phyloP scores from a whole-genome alignment of 2,797 vertebrate genomes.

The Diglossa cyanea region DNA sequence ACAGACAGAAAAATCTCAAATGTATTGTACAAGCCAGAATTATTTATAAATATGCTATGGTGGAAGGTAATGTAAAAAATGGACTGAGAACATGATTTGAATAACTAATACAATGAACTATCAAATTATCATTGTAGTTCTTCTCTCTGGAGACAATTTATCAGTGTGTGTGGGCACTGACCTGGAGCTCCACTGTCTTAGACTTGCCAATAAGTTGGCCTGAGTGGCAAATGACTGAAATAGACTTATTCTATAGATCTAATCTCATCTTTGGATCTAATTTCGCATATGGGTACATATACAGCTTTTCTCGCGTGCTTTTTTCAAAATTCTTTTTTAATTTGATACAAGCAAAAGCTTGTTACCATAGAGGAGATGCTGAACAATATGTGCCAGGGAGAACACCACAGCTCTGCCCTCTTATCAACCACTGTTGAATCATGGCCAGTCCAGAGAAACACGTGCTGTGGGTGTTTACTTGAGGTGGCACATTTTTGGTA shows the following conservation, averaged over 20 bases:
- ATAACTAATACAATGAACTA: not conserved
- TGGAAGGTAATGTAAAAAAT: not conserved
- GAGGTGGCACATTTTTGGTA: not conserved
- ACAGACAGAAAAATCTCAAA: not conserved
- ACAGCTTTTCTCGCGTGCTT: not conserved
- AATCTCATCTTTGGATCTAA: not conserved
- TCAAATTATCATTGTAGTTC: not conserved
- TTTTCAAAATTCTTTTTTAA: not conserved
- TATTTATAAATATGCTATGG: not conserved
- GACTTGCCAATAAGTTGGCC: not conserved
- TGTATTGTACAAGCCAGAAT: not conserved
- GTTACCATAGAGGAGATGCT: not conserved
- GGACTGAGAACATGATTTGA: not conserved
- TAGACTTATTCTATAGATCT: not conserved
- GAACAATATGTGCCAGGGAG: not conserved
- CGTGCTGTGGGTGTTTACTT: not conserved
- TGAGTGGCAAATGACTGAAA: not conserved
- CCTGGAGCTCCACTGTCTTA: not conserved
- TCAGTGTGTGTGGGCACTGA: not conserved
- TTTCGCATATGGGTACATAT: rapidly evolving
- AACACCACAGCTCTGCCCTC: not conserved
- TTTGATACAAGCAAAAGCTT: not conserved
- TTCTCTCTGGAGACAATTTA: not conserved
- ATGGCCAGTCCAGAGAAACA: not conserved
- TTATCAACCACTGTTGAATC: not conserved